Evolutionary conservation across 2,888 invertebrate genomes (phyloP), one percentile per base, ranked within the genome.

Genomic region (Argyresthia albistria): DNA sequence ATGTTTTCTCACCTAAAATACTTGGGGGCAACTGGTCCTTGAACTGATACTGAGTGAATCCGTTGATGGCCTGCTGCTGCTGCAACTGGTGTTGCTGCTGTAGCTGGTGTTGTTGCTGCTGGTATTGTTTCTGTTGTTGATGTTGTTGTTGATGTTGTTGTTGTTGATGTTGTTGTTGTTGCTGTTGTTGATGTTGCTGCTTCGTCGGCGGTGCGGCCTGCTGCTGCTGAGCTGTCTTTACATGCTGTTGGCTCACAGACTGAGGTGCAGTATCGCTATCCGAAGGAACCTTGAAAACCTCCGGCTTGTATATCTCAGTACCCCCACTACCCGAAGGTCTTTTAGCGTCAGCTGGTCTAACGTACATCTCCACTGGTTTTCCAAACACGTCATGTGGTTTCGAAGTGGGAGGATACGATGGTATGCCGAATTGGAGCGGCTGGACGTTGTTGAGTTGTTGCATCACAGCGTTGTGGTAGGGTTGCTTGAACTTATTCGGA

Each of bases 221-320:
- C 53, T 83, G 83, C 55, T 84, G 84, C 57, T 87, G 86, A 3
- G 77, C 82, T 4, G 83, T 84, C 64, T 84, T 83, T 58, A 84
- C 82, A 55, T 79, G 77, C 56, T 79, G 76, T 55, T 82, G 81
- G 46, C 61, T 76, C 46, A 74, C 59, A 0, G 74, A 72, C 55
- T 84, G 82, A 1, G 80, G 76, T 0, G 82, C 77, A 3, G 79
- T 68, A 43, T 76, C 77, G 51, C 72, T 80, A 55, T 86, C 84
- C 1, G 76, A 73, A 37, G 45, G 45, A n/a, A 87, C 60, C 59
- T 86, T 81, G 56, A 39, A 39, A 35, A 88, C 72, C 59, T 87
- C 82, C 0, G 80, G 81, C 57, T 87, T 88, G 53, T 66, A 84
- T 16, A 78, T 76, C 61, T 84, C 86, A 14, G 67, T 65, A 8